phyloP scores from a whole-genome alignment of 2,113 vertebrate species.

The Zootoca vivipara region DNA sequence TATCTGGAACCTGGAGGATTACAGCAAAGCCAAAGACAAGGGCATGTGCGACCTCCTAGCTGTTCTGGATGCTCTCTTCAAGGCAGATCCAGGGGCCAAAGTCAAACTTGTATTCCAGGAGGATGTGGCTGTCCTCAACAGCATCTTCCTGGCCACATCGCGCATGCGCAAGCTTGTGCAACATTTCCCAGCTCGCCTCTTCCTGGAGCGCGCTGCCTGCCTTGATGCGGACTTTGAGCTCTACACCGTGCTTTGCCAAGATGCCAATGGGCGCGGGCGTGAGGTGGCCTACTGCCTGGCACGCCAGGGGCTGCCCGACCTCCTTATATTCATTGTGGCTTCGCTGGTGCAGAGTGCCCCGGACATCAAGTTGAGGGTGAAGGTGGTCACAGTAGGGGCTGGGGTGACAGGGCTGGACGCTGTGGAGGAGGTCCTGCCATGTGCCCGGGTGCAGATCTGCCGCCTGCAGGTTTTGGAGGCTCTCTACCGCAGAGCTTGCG shows the following conservation, averaged over 20 bases:
- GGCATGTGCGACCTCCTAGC: slow-evolving; percentile 36
- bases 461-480: slow-evolving; percentile 35
- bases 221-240: slow-evolving; percentile 37
- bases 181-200: slow-evolving; percentile 34
- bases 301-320: slow-evolving; percentile 20
- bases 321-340: slow-evolving; percentile 39
- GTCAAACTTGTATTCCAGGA: slow-evolving; percentile 47
- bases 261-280: slow-evolving; percentile 28
- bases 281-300: slow-evolving; percentile 39
- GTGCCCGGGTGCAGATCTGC: slow-evolving; percentile 37
- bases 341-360: slow-evolving; percentile 42
- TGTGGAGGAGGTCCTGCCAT: slow-evolving; percentile 36
- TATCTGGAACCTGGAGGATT: slow-evolving; percentile 32
- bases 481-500: slow-evolving; percentile 11
- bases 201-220: slow-evolving; percentile 20
- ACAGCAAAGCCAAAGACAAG: slow-evolving; percentile 39
- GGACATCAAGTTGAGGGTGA: slow-evolving; percentile 28
- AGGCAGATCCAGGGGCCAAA: slow-evolving; percentile 16
- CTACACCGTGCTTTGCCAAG: slow-evolving; percentile 38
- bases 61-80: slow-evolving; percentile 30
- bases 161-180: slow-evolving; percentile 18
- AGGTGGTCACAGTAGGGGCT: slow-evolving; percentile 15
- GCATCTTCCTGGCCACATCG: slow-evolving; percentile 42
- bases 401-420: slow-evolving; percentile 5
- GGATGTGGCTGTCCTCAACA: slow-evolving; percentile 39